Evolutionary conservation across 92 coral and sea anemone genomes (phyloP), one percentile per base, ranked within the genome.

Genomic region (Phenganax marumi): DNA sequence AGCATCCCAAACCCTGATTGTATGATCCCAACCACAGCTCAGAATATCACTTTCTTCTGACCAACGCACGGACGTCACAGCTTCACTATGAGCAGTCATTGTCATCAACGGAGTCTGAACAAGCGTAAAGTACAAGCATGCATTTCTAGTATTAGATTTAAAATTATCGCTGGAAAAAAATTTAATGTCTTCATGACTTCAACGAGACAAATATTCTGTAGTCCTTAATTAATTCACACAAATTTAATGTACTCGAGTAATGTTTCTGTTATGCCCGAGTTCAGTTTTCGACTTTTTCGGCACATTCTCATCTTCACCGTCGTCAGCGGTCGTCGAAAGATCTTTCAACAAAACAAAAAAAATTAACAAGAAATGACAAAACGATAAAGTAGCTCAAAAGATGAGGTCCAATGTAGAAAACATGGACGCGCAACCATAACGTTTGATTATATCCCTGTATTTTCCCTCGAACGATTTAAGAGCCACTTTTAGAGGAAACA

Each of bases 11-110:
- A 95, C 71, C 64, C 98, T 84, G 52, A 92, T 92, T 48, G 93
- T 89, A 83, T 95, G 98, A 81, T 95, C 98, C 98, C 97, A 95
- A 48, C 98, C 91, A 76, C 97, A 92, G 89, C 97, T 92, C 81
- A 97, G 88, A 58, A 92, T 76, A 46, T 88, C 88, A 50, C 70
- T 82, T 21, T 84, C 82, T 68, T 86, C 91, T 84, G 90, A 79
- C 98, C 98, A 95, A 22, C 90, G 51, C 21, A 92, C 98, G 19
- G 93, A 81, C 19, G 98, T 90, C 33, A 95, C 92, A 25, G 97
- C 97, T 68, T 95, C 97, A 16, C 91, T 90, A 86, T 95, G 98
- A 58, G 97, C 98, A 65, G 98, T 86, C 68, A 95, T 81, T 0
- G 98, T 95, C 97, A 95, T 95, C 72, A 95, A 68, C 3, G 98